Base-by-base conservation (phyloP, 1,140 invertebrate genomes). In the Drosophila truncata region DNA sequence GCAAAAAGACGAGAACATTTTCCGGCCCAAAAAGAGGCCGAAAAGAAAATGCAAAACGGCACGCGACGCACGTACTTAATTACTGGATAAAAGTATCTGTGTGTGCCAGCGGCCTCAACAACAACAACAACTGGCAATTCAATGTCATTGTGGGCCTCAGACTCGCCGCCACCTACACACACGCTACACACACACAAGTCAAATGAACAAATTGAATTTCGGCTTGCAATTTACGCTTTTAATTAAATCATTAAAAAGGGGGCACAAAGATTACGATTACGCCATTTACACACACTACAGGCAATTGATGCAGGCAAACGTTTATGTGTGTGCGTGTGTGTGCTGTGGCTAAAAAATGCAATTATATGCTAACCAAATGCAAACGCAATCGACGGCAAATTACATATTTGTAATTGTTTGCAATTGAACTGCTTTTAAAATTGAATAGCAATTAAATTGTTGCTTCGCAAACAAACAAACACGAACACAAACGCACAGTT, bases 211-310 rank as follows among this genome's bases (percentile, higher is more conserved):
- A 87, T 88, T 88, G 81, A 88, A 90, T 88, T 88, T 88, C 73
- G 80, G 54, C 37, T 60, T 88, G 73, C 85, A 88, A 88, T 81
- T 88, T 84, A 75, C 73, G 81, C 80, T 78, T 78, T 88, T 84
- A 88, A 88, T 88, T 88, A 80, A 88, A 88, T 84, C 81, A 88
- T 88, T 90, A 78, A 84, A 80, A 67, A 67, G 78, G 66, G 84
- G 84, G 77, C 85, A 84, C 77, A 88, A 87, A 88, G 85, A 88
- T 88, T 88, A 88, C 85, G 85, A 90, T 90, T 88, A 88, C 84
- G 84, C 85, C 84, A 88, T 81, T 35, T 78, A 86, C 41, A 78
- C 49, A 41, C 49, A 59, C 35, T 35, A 4, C 66, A 41, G 41
- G 42, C 37, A 60, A 44, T 29, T 61, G 46, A 44, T 35, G 54